Percentiles rank a stretch among this genome's conserved stretches.
These are phyloP conservation scores for Anser brachyrhynchus DNA, from an alignment of 2,113 vertebrate species.

Conservation along the genomic window DNA sequence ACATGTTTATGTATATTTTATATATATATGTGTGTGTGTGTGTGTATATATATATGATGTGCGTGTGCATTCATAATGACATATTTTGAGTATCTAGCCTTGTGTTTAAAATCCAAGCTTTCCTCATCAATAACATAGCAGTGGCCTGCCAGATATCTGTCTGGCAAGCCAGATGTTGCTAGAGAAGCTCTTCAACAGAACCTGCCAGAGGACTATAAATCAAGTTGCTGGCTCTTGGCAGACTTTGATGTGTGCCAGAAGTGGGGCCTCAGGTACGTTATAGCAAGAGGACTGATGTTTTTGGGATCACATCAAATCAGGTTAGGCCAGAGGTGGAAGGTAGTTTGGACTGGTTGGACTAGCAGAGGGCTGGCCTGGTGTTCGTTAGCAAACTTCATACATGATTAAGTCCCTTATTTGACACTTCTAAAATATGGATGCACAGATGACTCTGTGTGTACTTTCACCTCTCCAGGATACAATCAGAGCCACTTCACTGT, in stretches of 20 bases:
- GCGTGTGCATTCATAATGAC: not conserved
- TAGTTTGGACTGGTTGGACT: not conserved
- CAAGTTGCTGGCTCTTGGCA: not conserved
- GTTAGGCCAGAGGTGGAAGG: not conserved
- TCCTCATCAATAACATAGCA: not conserved
- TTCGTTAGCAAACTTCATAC: not conserved
- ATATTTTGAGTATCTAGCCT: not conserved
- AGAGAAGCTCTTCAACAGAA: not conserved
- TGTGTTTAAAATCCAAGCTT: not conserved
- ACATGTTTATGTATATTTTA: not conserved
- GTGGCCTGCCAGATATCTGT: not conserved
- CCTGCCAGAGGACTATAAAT: conserved; percentile 7
- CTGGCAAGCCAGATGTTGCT: conserved; percentile 20
- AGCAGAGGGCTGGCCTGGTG: not conserved
- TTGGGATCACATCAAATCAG: not conserved
- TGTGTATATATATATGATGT: not conserved
- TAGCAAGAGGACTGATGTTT: not conserved
- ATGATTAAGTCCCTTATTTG: not conserved
- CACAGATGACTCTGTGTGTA: not conserved
- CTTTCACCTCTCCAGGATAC: not conserved
- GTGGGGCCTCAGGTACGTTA: not conserved
- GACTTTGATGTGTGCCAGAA: not conserved
- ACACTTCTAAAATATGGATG: not conserved
- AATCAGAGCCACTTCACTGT: not conserved
- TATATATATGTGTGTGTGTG: too few species aligned